Evolutionary conservation across 1,140 invertebrate genomes (phyloP).

Genomic region (Drosophila sp.): DNA sequence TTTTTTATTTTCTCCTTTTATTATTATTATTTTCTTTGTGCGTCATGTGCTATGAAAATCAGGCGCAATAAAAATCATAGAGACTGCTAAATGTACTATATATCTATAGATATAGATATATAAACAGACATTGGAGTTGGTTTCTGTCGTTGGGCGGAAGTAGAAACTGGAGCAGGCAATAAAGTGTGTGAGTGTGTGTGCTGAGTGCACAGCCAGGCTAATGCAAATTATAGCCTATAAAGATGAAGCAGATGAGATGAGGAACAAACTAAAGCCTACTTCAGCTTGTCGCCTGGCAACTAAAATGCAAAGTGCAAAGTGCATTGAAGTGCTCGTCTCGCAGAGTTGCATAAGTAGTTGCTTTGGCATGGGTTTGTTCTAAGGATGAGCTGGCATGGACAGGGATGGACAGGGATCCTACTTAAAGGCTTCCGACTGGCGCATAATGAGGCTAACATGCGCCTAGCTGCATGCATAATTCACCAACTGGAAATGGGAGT

Average conservation of each 20-base stretch:
- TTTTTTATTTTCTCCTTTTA: conserved; percentile 22
- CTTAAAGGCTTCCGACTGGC: conserved; percentile 73
- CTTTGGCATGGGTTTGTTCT: background rate
- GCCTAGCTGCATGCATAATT: conserved; percentile 80
- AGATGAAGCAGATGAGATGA: conserved; percentile 18
- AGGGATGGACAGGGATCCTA: conserved; percentile 37
- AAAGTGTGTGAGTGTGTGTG: conserved; percentile 17
- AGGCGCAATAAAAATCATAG: conserved; percentile 76
- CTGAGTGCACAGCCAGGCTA: conserved; percentile 77
- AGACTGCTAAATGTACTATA: conserved; percentile 34
- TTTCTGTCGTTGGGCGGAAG: conserved; percentile 44
- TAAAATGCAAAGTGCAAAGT: conserved; percentile 67
- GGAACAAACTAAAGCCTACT: conserved; percentile 65
- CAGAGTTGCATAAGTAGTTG: conserved; percentile 44
- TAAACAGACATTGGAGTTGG: background rate
- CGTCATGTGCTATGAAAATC: conserved; percentile 77
- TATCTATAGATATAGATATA: conserved; percentile 23
- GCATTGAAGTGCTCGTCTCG: conserved; percentile 45
- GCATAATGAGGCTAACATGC: conserved; percentile 81
- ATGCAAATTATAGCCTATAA: conserved; percentile 83
- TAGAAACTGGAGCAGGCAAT: conserved; percentile 65
- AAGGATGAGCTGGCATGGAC: background rate
- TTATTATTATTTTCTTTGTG: conserved; percentile 50
- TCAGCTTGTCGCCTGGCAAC: conserved; percentile 68
- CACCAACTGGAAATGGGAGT: no score